Evolutionary conservation across 2,888 invertebrate genomes (phyloP), one percentile per base, ranked within the genome.

Genomic region (Cataglyphis altisquamis): DNA sequence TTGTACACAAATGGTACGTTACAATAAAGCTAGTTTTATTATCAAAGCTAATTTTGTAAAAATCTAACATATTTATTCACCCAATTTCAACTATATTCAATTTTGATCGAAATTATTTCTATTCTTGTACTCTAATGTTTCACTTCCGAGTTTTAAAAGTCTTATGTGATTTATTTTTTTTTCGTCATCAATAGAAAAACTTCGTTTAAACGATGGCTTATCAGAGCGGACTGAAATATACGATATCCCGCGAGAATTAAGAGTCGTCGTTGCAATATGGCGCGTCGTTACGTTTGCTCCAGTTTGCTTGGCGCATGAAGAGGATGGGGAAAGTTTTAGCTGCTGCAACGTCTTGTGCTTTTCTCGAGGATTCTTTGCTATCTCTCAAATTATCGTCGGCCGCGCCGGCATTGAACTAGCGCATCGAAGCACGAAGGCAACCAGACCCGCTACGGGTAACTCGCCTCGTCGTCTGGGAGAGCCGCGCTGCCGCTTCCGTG

Each of bases 401-500:
- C 64, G 68, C 55, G 85, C 21, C 64, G 72, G 70, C 88, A 84
- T 89, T 82, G 87, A 86, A 73, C 80, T 66, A 75, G 45, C 66
- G 90, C 84, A 85, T 85, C 82, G 74, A 25, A 88, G 84, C 90
- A 86, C 80, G 88, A 89, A 86, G 70, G 62, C 63, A 72, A 78
- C 63, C 41, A 41, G 36, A 9, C 39, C 60, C 78, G 73, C 73
- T 70, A 55, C 18, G 66, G 60, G 77, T 70, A 66, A 21, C 48
- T 62, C 32, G 55, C 66, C 70, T 81, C 80, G 81, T 85, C 84
- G 81, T 85, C 84, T 85, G 66, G 64, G 57, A 85, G 86, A 88
- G 85, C 86, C 36, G 78, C 60, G 45, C 85, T 86, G 85, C 82
- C 84, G 83, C 88, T 91, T 90, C 87, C 89, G 88, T 90, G 87